Evolutionary conservation across 2,888 invertebrate genomes (phyloP).

Genomic region (Drosophila lutescens): DNA sequence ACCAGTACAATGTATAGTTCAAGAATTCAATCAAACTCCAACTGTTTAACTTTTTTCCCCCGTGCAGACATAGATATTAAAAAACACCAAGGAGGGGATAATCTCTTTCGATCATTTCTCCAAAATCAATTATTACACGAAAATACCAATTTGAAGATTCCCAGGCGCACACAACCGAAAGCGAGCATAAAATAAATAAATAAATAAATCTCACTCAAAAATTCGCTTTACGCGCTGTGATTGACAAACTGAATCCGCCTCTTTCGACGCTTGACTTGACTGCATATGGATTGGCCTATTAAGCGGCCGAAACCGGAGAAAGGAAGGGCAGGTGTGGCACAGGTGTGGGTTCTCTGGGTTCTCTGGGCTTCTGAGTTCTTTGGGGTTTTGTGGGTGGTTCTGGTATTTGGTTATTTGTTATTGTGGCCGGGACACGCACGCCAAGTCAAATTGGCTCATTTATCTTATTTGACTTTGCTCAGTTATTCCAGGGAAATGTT

Average conservation of each 20-base stretch:
- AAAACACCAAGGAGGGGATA: background rate
- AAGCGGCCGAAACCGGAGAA: slow-evolving; percentile 14
- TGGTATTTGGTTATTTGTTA: slow-evolving; percentile 18
- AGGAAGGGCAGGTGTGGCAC: background rate
- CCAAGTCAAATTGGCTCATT: slow-evolving; percentile 66
- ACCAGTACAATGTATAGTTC: too few relatives aligned
- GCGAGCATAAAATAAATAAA: background rate
- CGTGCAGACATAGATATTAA: background rate
- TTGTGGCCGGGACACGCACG: slow-evolving; percentile 21
- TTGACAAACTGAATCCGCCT: slow-evolving; percentile 37
- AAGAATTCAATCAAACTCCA: background rate
- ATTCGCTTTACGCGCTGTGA: slow-evolving; percentile 20
- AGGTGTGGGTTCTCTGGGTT: slow-evolving; percentile 7
- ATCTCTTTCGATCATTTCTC: slow-evolving; percentile 21
- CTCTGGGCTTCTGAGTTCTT: background rate
- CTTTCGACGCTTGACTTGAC: slow-evolving; percentile 25
- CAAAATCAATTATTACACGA: slow-evolving; percentile 35
- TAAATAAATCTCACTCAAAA: slow-evolving; percentile 23
- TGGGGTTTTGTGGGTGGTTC: background rate
- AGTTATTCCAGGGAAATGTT: slow-evolving; percentile 28
- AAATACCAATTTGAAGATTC: slow-evolving; percentile 30
- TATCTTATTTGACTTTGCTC: slow-evolving; percentile 66
- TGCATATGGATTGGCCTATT: slow-evolving; percentile 36
- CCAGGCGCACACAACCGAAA: background rate
- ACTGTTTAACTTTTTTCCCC: background rate